These are phyloP conservation scores for Pseudomyrmex sp. DNA, from an alignment of 1,140 invertebrate species.

Conservation along the genomic window DNA sequence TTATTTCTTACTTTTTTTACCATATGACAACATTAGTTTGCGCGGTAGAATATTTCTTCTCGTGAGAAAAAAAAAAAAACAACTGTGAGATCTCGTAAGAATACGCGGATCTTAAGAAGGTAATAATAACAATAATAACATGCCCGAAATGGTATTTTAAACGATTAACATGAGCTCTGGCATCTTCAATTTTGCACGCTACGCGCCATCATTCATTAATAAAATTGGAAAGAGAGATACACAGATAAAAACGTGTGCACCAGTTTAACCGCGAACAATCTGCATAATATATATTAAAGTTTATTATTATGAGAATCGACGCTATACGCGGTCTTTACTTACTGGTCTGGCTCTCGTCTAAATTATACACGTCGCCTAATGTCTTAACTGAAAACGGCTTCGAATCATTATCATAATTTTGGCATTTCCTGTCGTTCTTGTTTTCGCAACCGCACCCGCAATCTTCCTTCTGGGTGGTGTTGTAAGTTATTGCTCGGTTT, in stretches of 20 bases:
- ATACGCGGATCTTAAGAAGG: conserved; percentile 31
- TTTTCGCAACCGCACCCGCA: conserved; percentile 77
- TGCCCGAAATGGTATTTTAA: conserved; percentile 22
- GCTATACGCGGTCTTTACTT: conserved; percentile 78
- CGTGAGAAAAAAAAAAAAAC: too few species aligned
- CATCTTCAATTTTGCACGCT: conserved; percentile 47
- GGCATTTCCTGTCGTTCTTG: conserved; percentile 80
- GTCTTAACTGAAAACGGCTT: conserved; percentile 84
- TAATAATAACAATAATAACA: conserved; percentile 43
- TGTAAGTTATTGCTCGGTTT: conserved; percentile 80
- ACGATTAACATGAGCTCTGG: conserved; percentile 43
- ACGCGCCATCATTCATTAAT: conserved; percentile 57
- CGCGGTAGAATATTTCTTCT: not conserved
- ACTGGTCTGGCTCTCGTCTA: conserved; percentile 79
- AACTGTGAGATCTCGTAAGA: not conserved
- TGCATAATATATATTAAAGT: conserved; percentile 83
- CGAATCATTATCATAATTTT: conserved; percentile 85
- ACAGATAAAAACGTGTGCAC: conserved; percentile 62
- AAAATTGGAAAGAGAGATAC: conserved; percentile 62
- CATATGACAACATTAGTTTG: not conserved
- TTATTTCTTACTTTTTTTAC: not conserved
- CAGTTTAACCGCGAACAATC: conserved; percentile 70
- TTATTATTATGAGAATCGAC: conserved; percentile 80
- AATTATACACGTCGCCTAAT: conserved; percentile 84
- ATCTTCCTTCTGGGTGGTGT: conserved; percentile 83